Percentiles rank a stretch among this genome's conserved stretches.
Evolutionary conservation across 2,113 vertebrate genomes (phyloP).

Genomic region (Podarcis raffonei): DNA sequence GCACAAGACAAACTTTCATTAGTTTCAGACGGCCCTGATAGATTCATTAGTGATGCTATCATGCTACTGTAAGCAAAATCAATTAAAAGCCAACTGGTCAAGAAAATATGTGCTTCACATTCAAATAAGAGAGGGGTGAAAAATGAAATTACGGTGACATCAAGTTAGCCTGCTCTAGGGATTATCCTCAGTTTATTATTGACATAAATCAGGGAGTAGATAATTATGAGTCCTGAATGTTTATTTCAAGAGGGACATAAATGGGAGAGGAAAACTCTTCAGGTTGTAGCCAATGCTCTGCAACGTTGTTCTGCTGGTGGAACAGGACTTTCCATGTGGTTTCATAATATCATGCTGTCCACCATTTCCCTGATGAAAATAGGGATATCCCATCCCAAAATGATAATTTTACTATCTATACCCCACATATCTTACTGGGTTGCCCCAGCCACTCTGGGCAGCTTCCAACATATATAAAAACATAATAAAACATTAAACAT

Average conservation of each 20-base stretch:
- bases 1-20: conserved; percentile 19
- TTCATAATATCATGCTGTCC: too few relatives aligned
- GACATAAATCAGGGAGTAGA: background rate
- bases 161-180: background rate
- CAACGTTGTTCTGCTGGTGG: too few relatives aligned
- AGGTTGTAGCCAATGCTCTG: background rate
- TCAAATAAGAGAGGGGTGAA: background rate
- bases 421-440: too few relatives aligned
- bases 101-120: background rate
- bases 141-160: background rate
- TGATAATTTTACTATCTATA: too few relatives aligned
- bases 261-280: background rate
- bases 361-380: too few relatives aligned
- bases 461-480: too few relatives aligned
- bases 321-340: too few relatives aligned
- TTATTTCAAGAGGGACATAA: background rate
- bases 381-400: too few relatives aligned
- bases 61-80: background rate
- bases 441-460: too few relatives aligned
- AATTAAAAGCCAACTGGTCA: background rate
- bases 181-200: background rate
- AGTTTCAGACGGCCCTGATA: background rate
- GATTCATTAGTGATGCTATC: conserved; percentile 15
- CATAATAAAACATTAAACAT: too few relatives aligned
- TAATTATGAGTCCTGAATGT: background rate